phyloP scores from a whole-genome alignment of 1,140 invertebrate species.

The Bombus soroeensis region DNA sequence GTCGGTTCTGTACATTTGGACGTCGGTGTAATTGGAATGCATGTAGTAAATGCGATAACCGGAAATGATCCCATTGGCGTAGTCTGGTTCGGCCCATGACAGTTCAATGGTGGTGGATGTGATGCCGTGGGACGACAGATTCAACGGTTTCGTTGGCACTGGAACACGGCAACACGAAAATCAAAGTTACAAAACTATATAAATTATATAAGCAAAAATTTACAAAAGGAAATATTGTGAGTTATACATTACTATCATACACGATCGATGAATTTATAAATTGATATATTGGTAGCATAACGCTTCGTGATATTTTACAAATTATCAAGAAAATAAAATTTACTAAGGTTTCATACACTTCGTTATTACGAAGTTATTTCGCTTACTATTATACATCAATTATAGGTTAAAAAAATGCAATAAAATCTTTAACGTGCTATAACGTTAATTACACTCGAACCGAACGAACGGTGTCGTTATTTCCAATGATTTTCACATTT shows the following conservation, averaged over 20 bases:
- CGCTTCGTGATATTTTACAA: too few relatives aligned
- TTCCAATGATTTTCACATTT: background rate
- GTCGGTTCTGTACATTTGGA: slow-evolving; percentile 84
- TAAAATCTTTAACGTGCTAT: too few relatives aligned
- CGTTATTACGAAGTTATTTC: too few relatives aligned
- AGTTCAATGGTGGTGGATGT: slow-evolving; percentile 90
- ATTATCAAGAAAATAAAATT: too few relatives aligned
- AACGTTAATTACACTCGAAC: too few relatives aligned
- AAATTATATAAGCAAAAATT: background rate
- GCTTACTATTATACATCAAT: too few relatives aligned
- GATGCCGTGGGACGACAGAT: slow-evolving; percentile 89
- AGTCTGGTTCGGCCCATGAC: slow-evolving; percentile 90
- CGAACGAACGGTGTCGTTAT: background rate
- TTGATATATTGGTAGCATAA: too few relatives aligned
- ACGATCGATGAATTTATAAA: too few relatives aligned
- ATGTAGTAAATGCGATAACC: slow-evolving; percentile 89
- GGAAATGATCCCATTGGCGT: slow-evolving; percentile 87
- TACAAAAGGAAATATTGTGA: background rate
- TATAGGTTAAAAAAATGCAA: too few relatives aligned
- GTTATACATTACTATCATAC: background rate
- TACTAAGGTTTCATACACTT: too few relatives aligned
- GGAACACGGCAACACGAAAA: slow-evolving; percentile 59
- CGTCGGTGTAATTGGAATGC: slow-evolving; percentile 87
- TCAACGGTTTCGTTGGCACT: slow-evolving; percentile 92
- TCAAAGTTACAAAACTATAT: too few relatives aligned